Conservation (phyloP, 2,113 vertebrate species). For the Gymnorhina tibicen region DNA sequence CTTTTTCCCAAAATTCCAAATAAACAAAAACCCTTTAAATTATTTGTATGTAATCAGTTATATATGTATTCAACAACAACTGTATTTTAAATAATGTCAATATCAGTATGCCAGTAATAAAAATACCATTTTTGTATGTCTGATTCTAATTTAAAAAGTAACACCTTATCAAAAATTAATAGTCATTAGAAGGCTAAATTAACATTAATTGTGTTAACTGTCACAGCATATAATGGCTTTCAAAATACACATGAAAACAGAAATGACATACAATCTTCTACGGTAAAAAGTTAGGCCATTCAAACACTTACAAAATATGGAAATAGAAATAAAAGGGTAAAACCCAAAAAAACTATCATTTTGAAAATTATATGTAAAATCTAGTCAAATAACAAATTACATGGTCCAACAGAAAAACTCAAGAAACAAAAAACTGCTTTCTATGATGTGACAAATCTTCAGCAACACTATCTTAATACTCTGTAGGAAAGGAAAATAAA, state of each 20-base stretch:
- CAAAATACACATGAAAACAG: conserved; percentile 7
- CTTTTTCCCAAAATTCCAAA: not conserved
- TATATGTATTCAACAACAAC: not conserved
- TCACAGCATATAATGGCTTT: not conserved
- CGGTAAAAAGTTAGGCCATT: not conserved
- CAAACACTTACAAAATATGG: not conserved
- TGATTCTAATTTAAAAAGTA: not conserved
- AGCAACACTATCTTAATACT: not conserved
- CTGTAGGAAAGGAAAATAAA: not conserved
- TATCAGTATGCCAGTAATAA: not conserved
- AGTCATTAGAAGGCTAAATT: conserved; percentile 4
- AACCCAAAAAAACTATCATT: not conserved
- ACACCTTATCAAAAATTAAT: conserved; percentile 23
- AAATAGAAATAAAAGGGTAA: not conserved
- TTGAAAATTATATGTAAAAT: not conserved
- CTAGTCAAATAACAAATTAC: not conserved
- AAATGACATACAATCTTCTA: not conserved
- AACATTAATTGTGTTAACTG: conserved; percentile 15
- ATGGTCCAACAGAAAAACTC: not conserved
- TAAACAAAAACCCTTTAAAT: not conserved
- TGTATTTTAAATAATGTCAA: not conserved
- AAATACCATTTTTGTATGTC: not conserved
- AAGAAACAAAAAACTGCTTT: not conserved
- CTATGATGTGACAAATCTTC: not conserved
- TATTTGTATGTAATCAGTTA: not conserved